Evolutionary conservation across 2,113 vertebrate species (phyloP).

Genomic region (Acanthochromis polyacanthus): DNA sequence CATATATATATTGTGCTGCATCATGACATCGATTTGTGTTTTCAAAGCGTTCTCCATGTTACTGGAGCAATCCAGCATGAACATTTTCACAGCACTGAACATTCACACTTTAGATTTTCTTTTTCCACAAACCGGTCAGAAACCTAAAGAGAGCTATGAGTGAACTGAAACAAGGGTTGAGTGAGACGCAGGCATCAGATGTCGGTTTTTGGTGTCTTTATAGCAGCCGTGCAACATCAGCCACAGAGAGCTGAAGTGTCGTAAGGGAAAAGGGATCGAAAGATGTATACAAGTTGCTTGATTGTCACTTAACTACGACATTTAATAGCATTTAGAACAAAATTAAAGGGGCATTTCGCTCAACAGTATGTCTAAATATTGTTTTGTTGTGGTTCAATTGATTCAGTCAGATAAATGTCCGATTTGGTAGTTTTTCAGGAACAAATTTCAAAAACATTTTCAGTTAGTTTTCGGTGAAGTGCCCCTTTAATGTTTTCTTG

Average conservation of each 20-base stretch:
- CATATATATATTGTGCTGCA: not conserved
- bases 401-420: slow-evolving; percentile 1
- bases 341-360: slow-evolving; percentile 14
- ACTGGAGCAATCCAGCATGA: not conserved
- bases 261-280: not conserved
- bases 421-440: slow-evolving; percentile 4
- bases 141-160: slow-evolving; percentile 1
- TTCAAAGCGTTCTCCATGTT: not conserved
- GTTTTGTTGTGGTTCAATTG: not conserved
- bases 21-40: slow-evolving; percentile 2
- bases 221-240: slow-evolving; percentile 68
- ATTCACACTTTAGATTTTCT: slow-evolving; percentile 12
- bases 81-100: slow-evolving; percentile 24
- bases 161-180: slow-evolving; percentile 12
- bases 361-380: not conserved
- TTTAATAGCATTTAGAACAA: slow-evolving; percentile 15
- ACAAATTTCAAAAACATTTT: not conserved
- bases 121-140: slow-evolving; percentile 22
- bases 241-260: slow-evolving; percentile 34
- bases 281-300: slow-evolving; percentile 44
- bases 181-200: slow-evolving; percentile 31
- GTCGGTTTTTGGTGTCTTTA: slow-evolving; percentile 75
- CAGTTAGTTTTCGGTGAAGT: not conserved
- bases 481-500: slow-evolving; percentile 18
- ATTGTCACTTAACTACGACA: slow-evolving; percentile 68